Evolutionary conservation across 2,797 vertebrate species (phyloP), one percentile per base, ranked within the genome.

Genomic region (Oophaga sylvatica): DNA sequence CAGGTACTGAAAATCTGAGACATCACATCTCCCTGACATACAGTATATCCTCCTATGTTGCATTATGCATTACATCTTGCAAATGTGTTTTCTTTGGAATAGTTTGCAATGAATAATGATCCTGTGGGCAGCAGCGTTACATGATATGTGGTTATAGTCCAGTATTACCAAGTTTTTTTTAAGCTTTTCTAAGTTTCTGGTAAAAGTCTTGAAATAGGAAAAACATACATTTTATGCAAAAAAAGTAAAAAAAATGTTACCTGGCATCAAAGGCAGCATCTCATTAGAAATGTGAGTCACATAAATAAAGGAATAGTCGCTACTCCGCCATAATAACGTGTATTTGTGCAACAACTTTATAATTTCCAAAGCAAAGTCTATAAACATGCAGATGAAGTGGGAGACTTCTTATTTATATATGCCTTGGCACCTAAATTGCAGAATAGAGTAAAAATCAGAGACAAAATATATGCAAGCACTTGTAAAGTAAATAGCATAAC

Each of bases 401-500:
- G 67, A 88, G 29, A 29, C 20, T 41, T 41, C 26, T 75, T 76
- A 88, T 85, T 88, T 88, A 81, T 75, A 81, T 77, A 65, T 76
- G 78, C 70, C 29, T 65, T 88, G 87, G 83, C 87, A 85, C 81
- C 78, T 81, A 88, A 81, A 85, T 29, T 88, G 83, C 79, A 85
- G 83, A 85, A 65, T 85, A 77, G 60, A 22, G 83, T 65, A 75
- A 81, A 85, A 81, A 59, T 41, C 26, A 41, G 68, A 85, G 82
- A 76, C 56, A 31, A 78, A 88, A 88, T 87, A 53, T 80, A 84
- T 88, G 87, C 87, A 80, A 73, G 41, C 31, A 81, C 77, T 85
- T 88, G 70, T 35, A 81, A 81, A 85, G 83, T 81, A 88, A 85
- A 88, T 81, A 85, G 48, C 15, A 67, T 76, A 85, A 85, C 78